Evolutionary conservation across 1,140 invertebrate genomes (phyloP).

Genomic region (Heliconius eleuchia): DNA sequence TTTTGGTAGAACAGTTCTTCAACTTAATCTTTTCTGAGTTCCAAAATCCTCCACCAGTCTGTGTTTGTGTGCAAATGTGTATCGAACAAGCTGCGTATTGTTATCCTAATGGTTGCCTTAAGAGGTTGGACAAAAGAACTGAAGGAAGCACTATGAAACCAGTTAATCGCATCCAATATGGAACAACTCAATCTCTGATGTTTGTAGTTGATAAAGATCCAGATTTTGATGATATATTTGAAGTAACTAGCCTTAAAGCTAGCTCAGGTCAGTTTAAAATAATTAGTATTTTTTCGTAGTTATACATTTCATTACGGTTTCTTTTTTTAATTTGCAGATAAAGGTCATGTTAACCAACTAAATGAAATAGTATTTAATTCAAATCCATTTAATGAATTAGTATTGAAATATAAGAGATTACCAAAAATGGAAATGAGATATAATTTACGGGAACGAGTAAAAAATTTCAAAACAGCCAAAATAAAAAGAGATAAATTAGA

Average conservation of each 20-base stretch:
- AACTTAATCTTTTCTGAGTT: constrained; percentile 67
- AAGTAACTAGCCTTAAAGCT: constrained; percentile 16
- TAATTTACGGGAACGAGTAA: constrained; percentile 64
- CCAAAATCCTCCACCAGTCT: constrained; percentile 50
- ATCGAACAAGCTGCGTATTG: constrained; percentile 60
- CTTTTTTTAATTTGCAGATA: background rate
- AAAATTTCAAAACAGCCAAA: constrained; percentile 55
- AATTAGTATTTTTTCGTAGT: background rate
- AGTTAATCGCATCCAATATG: constrained; percentile 37
- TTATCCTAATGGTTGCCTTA: constrained; percentile 69
- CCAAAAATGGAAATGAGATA: constrained; percentile 66
- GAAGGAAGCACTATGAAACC: constrained; percentile 26
- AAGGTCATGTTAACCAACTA: background rate
- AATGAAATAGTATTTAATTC: constrained; percentile 33
- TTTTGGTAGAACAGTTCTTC: constrained; percentile 66
- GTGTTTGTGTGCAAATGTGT: constrained; percentile 71
- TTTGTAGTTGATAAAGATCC: constrained; percentile 47
- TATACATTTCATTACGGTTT: background rate
- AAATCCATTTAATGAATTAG: constrained; percentile 56
- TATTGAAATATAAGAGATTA: constrained; percentile 59
- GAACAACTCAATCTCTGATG: constrained; percentile 42
- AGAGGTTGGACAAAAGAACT: constrained; percentile 40
- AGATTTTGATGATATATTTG: constrained; percentile 33
- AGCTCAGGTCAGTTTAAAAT: constrained; percentile 27
- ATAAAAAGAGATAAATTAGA: constrained; percentile 51